These are phyloP conservation scores for Pipra filicauda DNA, from an alignment of 2,113 vertebrate species.

Conservation along the genomic window DNA sequence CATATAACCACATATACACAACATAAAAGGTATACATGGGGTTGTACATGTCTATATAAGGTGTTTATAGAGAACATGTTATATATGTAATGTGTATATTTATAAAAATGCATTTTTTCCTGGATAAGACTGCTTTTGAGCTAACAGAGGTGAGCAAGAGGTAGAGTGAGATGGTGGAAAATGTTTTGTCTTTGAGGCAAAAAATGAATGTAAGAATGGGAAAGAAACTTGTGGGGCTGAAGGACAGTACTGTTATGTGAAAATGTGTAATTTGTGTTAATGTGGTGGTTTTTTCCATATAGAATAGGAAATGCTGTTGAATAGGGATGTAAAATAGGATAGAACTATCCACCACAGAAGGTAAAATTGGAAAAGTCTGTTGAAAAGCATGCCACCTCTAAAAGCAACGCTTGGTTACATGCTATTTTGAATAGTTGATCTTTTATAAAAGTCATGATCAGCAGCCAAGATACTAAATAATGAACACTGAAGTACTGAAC, in stretches of 20 bases:
- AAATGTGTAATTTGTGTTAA: background rate
- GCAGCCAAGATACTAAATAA: background rate
- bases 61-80: background rate
- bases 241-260: background rate
- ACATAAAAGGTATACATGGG: background rate
- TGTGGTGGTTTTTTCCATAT: background rate
- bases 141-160: background rate
- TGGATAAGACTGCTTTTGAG: background rate
- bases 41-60: background rate
- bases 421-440: background rate
- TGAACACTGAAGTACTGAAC: background rate
- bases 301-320: background rate
- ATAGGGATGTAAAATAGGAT: background rate
- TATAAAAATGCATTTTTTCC: background rate
- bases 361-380: background rate
- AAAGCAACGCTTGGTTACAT: background rate
- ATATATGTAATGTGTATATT: background rate
- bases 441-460: background rate
- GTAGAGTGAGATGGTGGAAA: background rate
- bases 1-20: background rate
- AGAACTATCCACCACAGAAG: background rate
- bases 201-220: background rate
- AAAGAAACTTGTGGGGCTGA: background rate
- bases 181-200: background rate
- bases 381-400: background rate